Base-by-base conservation (phyloP, 2,113 vertebrate genomes). In the Bagarius yarrelli region DNA sequence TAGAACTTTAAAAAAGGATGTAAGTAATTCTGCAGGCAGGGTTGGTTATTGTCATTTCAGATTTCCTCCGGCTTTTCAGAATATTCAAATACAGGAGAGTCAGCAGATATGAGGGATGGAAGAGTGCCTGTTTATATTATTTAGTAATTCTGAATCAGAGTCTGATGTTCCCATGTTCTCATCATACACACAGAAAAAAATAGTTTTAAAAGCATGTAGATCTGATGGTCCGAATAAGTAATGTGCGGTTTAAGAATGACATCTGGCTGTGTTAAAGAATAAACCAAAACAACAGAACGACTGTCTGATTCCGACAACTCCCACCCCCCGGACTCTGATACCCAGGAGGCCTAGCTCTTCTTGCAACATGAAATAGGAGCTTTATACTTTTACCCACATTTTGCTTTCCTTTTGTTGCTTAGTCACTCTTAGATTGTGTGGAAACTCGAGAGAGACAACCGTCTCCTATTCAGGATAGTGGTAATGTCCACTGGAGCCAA, bases 321-420 rank as follows among this genome's bases (percentile, higher is more conserved):
- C 36, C 55, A 57, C 56, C 52, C 53, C 40, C 44, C 5, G 76
- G 63, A 79, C 55, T 25, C 32, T 53, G 57, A 47, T 70, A 70
- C 71, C 80, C 83, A 79, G 44, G 55, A 79, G 80, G 71, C 61
- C 63, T 61, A 47, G 36, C 76, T 79, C 74, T 40, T 76, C 40
- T 63, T 47, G 34, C 40, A 78, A 56, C 34, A 50, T 82, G 56
- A 85, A 82, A 85, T 55, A 30, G 32, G 50, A n/a, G 25, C 63
- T 71, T 79, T 76, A 79, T 82, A 55, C 25, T 40, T n/a, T 36
- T 74, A 67, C 44, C n/a, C 40, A 67, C 34, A 70, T 40, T 57
- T 74, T 63, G 55, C 63, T 76, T 44, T 36, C 55, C 50, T 67
- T 81, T 72, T 80, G 27, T 59, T 61, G 32, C 52, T 40, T 23